A percentile compares a stretch with the other conserved stretches of the same genome.
Conservation (phyloP, 2,888 invertebrate species). For the Rutpela maculata region DNA sequence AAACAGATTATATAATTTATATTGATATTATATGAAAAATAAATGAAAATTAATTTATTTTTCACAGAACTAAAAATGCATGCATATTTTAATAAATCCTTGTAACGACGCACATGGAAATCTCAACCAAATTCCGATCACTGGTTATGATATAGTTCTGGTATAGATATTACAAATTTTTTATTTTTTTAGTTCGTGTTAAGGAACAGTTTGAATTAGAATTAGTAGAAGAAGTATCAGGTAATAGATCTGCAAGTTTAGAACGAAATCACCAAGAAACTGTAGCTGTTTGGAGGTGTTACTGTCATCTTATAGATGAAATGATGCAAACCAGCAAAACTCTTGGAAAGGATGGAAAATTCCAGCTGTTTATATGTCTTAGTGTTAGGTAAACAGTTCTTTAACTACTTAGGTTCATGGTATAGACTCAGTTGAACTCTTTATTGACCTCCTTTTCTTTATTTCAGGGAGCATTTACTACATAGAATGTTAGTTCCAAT, state of each 20-base stretch:
- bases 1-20: too few species aligned
- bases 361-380: constrained; percentile 96
- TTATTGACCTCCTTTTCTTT: constrained; percentile 34
- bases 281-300: constrained; percentile 88
- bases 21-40: too few species aligned
- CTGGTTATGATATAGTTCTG: too few species aligned
- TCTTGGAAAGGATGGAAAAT: constrained; percentile 98
- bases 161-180: not conserved
- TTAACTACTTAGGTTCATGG: not conserved
- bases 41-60: too few species aligned
- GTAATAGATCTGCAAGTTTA: constrained; percentile 69
- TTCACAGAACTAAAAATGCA: too few species aligned
- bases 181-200: constrained; percentile 79
- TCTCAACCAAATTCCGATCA: too few species aligned
- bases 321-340: constrained; percentile 89
- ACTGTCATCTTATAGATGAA: constrained; percentile 92
- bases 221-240: constrained; percentile 78
- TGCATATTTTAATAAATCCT: too few species aligned
- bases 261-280: constrained; percentile 73
- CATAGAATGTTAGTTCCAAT: constrained; percentile 95
- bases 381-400: constrained; percentile 84
- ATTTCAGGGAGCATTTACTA: constrained; percentile 88
- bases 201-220: constrained; percentile 89
- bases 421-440: not conserved
- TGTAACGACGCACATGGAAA: too few species aligned